phyloP scores from a whole-genome alignment of 37 sponge, comb jelly and placozoan species.

The Petrosia ficiformis region DNA sequence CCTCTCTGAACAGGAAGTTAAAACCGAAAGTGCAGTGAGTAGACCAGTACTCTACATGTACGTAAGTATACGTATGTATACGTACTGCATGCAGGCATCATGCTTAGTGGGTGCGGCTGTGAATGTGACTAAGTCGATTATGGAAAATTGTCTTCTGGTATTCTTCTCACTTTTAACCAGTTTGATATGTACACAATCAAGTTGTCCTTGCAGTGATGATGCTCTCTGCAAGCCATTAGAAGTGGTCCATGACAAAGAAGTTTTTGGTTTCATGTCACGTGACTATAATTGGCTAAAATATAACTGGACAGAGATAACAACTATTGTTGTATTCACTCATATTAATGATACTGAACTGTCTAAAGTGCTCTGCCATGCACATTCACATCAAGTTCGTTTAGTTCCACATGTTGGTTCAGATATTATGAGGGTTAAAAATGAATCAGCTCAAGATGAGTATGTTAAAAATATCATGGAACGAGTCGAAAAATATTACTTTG shows the following conservation, averaged over 20 bases:
- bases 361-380: slow-evolving; percentile 70
- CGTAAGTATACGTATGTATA: no score
- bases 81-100: no score
- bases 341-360: background rate
- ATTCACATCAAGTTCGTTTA: slow-evolving; percentile 44
- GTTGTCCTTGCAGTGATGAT: slow-evolving; percentile 50
- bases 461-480: slow-evolving; percentile 20
- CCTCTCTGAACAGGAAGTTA: no score
- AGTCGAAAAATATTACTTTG: slow-evolving; percentile 32
- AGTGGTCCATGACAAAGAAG: slow-evolving; percentile 28
- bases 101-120: no score
- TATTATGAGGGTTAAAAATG: slow-evolving; percentile 15
- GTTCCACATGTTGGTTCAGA: slow-evolving; percentile 38
- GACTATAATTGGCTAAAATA: slow-evolving; percentile 55
- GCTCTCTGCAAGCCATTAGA: slow-evolving; percentile 47
- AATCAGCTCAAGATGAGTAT: slow-evolving; percentile 19
- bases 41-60: no score
- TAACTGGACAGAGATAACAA: slow-evolving; percentile 69
- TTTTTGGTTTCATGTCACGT: slow-evolving; percentile 52
- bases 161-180: background rate
- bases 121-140: no score
- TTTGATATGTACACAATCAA: no score
- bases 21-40: no score
- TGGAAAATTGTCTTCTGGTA: background rate
- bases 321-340: slow-evolving; percentile 58